Base-by-base conservation (phyloP, 2,113 vertebrate genomes). In the Elephantulus edwardii region DNA sequence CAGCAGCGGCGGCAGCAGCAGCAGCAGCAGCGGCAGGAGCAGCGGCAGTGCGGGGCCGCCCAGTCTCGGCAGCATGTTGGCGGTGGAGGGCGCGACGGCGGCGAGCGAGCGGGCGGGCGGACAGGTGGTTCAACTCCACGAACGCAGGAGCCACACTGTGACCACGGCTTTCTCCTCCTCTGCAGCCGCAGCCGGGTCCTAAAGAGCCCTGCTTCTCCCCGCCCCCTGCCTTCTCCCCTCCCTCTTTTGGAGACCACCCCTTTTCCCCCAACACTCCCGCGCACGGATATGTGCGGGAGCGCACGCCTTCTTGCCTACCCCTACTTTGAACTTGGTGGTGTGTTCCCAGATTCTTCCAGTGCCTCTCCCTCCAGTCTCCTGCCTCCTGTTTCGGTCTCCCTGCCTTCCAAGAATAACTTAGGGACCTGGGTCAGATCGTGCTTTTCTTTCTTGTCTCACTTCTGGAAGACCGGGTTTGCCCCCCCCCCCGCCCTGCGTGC, bases 181-280 rank as follows among this genome's bases (percentile, higher is more conserved):
- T 0, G 64, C 50, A 0, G 88, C 88, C 6, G 80, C 76, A 40
- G 95, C 90, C 86, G 68, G 68, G 93, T 93, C 90, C 89, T 95
- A 95, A 95, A 95, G 86, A 87, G 84, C 94, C 60, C 72, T 58
- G 56, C 83, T 88, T 95, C 94, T 96, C 92, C 92, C 91, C 95
- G 88, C 94, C 96, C 95, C 95, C 88, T 71, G 83, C 72, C 71
- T 94, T 91, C 89, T 92, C 89, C 93, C 90, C 91, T 91, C 93
- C 95, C 89, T 83, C 89, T 96, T 90, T 35, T 30, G 88, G 93
- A 95, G 95, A 95, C 93, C 94, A 95, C 92, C 91, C 92, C 95
- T 24, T 84, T 83, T 66, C 46, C 84, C 91, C 78, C 60, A 7
- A 60, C 93, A 75, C 84, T 84, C 90, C 90, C 20, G 90, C 83